A percentile compares a stretch with the other conserved stretches of the same genome.
Evolutionary conservation across 2,797 vertebrate genomes (phyloP).

Genomic region (Threskiornis aethiopicus): DNA sequence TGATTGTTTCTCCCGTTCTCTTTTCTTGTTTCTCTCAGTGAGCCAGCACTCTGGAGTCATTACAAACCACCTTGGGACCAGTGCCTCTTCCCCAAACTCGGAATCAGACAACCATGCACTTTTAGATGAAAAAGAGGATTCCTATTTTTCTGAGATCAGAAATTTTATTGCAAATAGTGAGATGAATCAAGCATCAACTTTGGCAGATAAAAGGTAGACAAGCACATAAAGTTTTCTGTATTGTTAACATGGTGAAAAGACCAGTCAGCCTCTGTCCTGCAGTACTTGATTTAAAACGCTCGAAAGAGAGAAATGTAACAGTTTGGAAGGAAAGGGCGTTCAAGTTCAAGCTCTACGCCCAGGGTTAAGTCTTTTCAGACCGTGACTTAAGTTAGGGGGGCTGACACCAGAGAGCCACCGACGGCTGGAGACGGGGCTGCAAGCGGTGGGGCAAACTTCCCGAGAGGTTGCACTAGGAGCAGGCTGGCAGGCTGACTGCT

Average conservation of each 20-base stretch:
- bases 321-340: not conserved
- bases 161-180: slow-evolving; percentile 99
- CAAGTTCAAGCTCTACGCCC: not conserved
- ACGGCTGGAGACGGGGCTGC: not conserved
- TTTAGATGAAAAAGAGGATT: slow-evolving; percentile 99
- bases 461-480: not conserved
- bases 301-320: not conserved
- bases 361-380: not conserved
- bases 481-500: not conserved
- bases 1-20: not conserved
- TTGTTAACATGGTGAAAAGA: not conserved
- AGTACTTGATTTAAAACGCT: not conserved
- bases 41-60: slow-evolving; percentile 96
- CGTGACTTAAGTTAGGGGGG: not conserved
- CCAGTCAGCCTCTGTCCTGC: not conserved
- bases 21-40: slow-evolving; percentile 36
- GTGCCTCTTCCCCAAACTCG: slow-evolving; percentile 94
- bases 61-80: slow-evolving; percentile 92
- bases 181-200: slow-evolving; percentile 89
- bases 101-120: slow-evolving; percentile 99
- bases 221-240: not conserved
- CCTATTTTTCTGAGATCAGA: slow-evolving; percentile 98
- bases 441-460: not conserved
- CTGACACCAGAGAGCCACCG: not conserved
- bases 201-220: slow-evolving; percentile 90